Conservation (phyloP, 2,888 invertebrate species). For the Drosophila yooni region DNA sequence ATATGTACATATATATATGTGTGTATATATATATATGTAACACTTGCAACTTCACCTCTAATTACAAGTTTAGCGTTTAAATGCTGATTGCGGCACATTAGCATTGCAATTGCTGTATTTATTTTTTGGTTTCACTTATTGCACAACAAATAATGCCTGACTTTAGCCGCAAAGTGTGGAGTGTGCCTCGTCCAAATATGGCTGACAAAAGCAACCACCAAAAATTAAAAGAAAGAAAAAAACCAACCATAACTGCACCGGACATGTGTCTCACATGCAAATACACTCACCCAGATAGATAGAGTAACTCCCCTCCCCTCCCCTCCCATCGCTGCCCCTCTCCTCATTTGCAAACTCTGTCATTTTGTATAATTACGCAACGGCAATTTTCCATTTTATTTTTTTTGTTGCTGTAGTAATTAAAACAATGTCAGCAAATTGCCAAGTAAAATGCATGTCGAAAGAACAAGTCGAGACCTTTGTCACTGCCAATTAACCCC, state of each 20-base stretch:
- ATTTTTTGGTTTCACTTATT: conserved; percentile 14
- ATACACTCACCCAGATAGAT: conserved; percentile 4
- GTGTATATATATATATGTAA: not conserved
- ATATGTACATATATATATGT: not conserved
- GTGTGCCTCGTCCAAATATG: conserved; percentile 18
- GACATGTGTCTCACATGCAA: conserved; percentile 44
- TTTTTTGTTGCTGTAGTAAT: not conserved
- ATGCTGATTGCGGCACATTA: conserved; percentile 67
- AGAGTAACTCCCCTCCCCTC: conserved; percentile 33
- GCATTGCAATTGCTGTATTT: conserved; percentile 52
- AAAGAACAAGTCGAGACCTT: conserved; percentile 64
- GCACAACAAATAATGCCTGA: conserved; percentile 55
- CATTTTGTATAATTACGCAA: conserved; percentile 51
- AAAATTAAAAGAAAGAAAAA: not conserved
- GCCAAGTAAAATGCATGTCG: conserved; percentile 9
- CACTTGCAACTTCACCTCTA: conserved; percentile 23
- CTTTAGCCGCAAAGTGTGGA: conserved; percentile 40
- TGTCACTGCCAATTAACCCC: conserved; percentile 75
- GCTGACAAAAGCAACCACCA: conserved; percentile 28
- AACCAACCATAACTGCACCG: conserved; percentile 22
- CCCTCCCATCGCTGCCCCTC: not conserved
- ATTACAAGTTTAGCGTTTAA: conserved; percentile 36
- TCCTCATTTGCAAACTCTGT: conserved; percentile 13
- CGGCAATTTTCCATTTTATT: not conserved
- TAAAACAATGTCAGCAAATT: conserved; percentile 45